Conservation (phyloP, 1,140 invertebrate species). For the Sinonovacula constricta region DNA sequence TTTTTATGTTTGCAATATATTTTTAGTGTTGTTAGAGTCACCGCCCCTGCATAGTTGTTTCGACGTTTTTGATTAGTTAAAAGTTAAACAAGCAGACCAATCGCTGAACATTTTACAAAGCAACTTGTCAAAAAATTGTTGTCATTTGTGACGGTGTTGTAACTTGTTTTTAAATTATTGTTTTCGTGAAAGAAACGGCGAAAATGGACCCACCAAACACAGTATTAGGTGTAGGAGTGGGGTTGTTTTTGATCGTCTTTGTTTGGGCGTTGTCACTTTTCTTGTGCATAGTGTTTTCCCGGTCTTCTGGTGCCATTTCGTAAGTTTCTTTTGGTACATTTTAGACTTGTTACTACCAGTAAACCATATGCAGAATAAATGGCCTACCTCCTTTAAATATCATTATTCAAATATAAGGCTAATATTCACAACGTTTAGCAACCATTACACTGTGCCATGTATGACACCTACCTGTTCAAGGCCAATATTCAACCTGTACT, state of each 20-base stretch:
- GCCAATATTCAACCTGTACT: no score
- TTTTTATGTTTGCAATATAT: no score
- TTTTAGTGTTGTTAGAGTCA: no score
- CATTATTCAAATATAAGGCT: no score
- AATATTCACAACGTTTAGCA: no score
- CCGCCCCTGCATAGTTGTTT: no score
- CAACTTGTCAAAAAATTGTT: background rate
- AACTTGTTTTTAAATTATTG: slow-evolving; percentile 26
- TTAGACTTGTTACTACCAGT: no score
- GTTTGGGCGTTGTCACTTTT: slow-evolving; percentile 53
- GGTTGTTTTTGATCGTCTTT: slow-evolving; percentile 55
- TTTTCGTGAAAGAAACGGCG: background rate
- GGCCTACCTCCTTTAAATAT: no score
- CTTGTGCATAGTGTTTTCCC: slow-evolving; percentile 51
- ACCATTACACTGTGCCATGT: no score
- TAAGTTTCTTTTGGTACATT: slow-evolving; percentile 45
- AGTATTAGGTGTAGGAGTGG: slow-evolving; percentile 55
- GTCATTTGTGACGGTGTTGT: slow-evolving; percentile 33
- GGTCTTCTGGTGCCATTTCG: slow-evolving; percentile 54
- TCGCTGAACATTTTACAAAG: background rate
- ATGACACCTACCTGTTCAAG: no score
- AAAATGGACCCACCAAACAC: slow-evolving; percentile 31
- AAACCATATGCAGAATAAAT: no score
- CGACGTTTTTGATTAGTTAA: no score
- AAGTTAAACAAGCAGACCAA: background rate